Evolutionary conservation across 2,888 invertebrate genomes (phyloP), one percentile per base, ranked within the genome.

Genomic region (Cryptophagus acutangulus): DNA sequence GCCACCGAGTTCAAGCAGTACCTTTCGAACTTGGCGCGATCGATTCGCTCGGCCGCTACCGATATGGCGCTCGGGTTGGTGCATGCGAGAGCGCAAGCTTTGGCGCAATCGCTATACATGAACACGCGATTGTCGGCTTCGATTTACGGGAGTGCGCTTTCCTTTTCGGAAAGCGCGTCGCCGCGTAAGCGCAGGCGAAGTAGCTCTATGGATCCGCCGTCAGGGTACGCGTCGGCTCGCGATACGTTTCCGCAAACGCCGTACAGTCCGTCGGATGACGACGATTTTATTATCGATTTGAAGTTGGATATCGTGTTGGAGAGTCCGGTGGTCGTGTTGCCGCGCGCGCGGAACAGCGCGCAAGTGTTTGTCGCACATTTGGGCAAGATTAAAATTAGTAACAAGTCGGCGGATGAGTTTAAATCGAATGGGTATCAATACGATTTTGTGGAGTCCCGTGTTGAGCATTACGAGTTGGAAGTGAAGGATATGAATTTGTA

Each of bases 41-140:
- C 91, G 36, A 84, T 95, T 54, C 84, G 86, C 51, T 82, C 85
- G 38, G 94, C 93, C 38, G 95, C 95, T 20, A 87, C 91, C 0
- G 93, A 94, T 70, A 89, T 95, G 81, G 95, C 95, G 15, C 79
- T 88, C 44, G 91, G 89, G 1, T 76, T 95, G 41, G 88, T 89
- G 2, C 84, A 87, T 52, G 81, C 85, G 15, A 79, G 79, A 38
- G 67, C 73, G 1, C 79, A 80, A 56, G 72, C 75, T 3, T 55
- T 81, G 38, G 72, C 72, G 1, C 79, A 80, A 50, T 71, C 75
- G 1, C 55, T 80, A 38, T 79, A 76, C 57, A 70, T 73, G 57
- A 79, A 75, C 58, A 75, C 76, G 36, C 70, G 75, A 43, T 58
- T 77, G 18, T 72, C 76, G 2, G 71, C 57, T 17, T 66, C 64